These are phyloP conservation scores for Chaunax sp. DNA, from an alignment of 2,797 vertebrate genomes.

Conservation along the genomic window DNA sequence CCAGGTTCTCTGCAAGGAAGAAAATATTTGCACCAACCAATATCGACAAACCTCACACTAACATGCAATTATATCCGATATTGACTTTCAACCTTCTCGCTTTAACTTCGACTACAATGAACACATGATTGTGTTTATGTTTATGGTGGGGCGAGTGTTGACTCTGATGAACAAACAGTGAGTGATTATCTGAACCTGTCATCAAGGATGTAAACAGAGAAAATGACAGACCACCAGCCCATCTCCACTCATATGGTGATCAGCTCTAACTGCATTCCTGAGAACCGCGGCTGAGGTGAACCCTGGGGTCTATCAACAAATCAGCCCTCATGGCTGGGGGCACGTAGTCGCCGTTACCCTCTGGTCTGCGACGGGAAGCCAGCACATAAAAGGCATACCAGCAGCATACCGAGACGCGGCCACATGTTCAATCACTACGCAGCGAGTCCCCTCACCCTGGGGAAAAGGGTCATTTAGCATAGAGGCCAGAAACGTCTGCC, in stretches of 20 bases:
- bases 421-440: conserved; percentile 61
- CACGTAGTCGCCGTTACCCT: conserved; percentile 18
- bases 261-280: conserved; percentile 44
- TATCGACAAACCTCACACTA: too few species aligned
- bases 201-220: conserved; percentile 47
- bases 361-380: conserved; percentile 7
- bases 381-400: conserved; percentile 74
- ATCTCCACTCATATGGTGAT: conserved; percentile 13
- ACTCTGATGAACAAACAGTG: conserved; percentile 37
- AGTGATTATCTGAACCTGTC: conserved; percentile 34
- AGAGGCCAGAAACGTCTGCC: conserved; percentile 41
- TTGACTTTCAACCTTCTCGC: too few species aligned
- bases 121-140: conserved; percentile 3
- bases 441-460: conserved; percentile 41
- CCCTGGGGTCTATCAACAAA: conserved; percentile 60
- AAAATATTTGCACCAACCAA: too few species aligned
- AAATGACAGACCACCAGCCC: conserved; percentile 24
- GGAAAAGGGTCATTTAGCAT: conserved; percentile 49
- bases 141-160: neutral
- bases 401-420: conserved; percentile 50
- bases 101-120: neutral
- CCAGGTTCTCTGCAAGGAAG: too few species aligned
- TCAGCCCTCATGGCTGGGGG: conserved; percentile 43
- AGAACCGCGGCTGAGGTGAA: conserved; percentile 15
- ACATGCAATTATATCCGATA: too few species aligned